These are phyloP conservation scores for Cyclargus thomasi DNA, from an alignment of 1,140 invertebrate genomes.

Conservation along the genomic window DNA sequence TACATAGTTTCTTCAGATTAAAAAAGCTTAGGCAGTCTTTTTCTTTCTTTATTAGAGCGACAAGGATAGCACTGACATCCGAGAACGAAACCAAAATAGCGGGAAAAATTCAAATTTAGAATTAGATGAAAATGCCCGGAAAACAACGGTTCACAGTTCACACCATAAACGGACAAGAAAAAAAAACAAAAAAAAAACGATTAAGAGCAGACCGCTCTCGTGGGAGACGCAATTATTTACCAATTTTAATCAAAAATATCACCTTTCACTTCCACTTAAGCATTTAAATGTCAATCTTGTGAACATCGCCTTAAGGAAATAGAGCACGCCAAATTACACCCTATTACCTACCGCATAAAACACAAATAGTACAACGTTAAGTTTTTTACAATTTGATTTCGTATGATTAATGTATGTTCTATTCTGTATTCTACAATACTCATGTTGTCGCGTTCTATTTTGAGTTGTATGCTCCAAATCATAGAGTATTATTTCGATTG, in stretches of 20 bases:
- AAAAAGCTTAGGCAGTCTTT: too few species aligned
- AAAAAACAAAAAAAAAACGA: constrained; percentile 43
- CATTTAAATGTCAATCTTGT: constrained; percentile 68
- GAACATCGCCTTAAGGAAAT: constrained; percentile 38
- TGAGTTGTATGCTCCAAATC: not conserved
- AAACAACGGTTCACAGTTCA: constrained; percentile 52
- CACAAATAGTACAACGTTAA: constrained; percentile 1
- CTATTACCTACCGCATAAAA: not conserved
- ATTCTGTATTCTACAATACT: constrained; percentile 22
- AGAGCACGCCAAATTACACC: not conserved
- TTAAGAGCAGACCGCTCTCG: constrained; percentile 44
- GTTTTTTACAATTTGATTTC: constrained; percentile 31
- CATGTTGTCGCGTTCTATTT: constrained; percentile 15
- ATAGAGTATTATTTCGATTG: constrained; percentile 24
- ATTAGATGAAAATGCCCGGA: constrained; percentile 39
- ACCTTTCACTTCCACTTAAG: constrained; percentile 66
- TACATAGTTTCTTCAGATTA: too few species aligned
- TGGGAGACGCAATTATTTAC: constrained; percentile 70
- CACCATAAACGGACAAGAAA: constrained; percentile 39
- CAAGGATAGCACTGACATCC: too few species aligned
- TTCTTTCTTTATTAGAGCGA: too few species aligned
- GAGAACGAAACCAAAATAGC: not conserved
- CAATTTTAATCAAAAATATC: constrained; percentile 71
- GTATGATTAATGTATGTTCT: constrained; percentile 31
- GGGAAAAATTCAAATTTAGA: not conserved